Evolutionary conservation across 92 coral and sea anemone genomes (phyloP).

Genomic region (Parazoanthus swiftii): DNA sequence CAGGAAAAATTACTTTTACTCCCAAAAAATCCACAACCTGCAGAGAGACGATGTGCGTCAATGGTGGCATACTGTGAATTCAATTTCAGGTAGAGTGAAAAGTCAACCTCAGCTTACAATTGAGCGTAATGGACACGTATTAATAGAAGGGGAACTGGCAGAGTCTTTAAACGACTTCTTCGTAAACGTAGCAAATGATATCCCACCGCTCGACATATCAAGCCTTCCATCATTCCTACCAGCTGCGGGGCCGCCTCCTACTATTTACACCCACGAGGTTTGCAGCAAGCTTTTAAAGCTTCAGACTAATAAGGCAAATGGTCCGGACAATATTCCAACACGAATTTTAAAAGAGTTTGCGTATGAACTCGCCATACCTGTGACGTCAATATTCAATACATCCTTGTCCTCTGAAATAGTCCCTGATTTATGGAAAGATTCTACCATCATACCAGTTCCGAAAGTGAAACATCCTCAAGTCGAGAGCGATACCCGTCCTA

Average conservation of each 20-base stretch:
- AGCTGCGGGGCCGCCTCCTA: neutral
- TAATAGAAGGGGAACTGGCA: too few species aligned
- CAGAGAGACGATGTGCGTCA: too few species aligned
- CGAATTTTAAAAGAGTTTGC: slow-evolving; percentile 40
- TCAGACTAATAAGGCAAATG: neutral
- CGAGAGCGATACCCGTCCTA: slow-evolving; percentile 21
- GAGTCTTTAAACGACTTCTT: too few species aligned
- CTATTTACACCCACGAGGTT: neutral
- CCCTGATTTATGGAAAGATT: slow-evolving; percentile 14
- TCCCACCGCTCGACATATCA: too few species aligned
- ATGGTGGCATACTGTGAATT: too few species aligned
- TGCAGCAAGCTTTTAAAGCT: neutral
- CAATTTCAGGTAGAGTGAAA: too few species aligned
- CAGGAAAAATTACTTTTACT: too few species aligned
- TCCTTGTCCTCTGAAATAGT: slow-evolving; percentile 19
- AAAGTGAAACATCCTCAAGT: slow-evolving; percentile 10
- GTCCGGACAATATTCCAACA: slow-evolving; percentile 4
- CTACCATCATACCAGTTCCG: slow-evolving; percentile 4
- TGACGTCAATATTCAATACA: slow-evolving; percentile 16
- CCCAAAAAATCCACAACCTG: too few species aligned
- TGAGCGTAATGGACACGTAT: too few species aligned
- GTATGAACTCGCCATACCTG: slow-evolving; percentile 36
- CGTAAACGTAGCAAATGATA: too few species aligned
- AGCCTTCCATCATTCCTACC: neutral
- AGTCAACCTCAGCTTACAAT: too few species aligned